Evolutionary conservation across 2,113 vertebrate genomes (phyloP).

Genomic region (Axis porcinus): DNA sequence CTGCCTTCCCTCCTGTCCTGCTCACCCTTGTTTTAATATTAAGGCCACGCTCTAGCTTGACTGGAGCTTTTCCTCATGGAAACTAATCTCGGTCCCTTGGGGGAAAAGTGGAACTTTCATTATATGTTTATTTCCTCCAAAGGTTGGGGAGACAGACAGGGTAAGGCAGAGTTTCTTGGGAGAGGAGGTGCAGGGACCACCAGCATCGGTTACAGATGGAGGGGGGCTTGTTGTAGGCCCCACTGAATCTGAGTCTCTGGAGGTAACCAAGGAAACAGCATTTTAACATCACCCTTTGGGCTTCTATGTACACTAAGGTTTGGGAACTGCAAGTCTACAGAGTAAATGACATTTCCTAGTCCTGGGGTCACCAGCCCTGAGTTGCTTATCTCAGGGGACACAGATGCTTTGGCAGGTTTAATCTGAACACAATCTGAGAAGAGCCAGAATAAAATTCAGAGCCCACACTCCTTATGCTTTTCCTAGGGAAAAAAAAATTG

Average conservation of each 20-base stretch:
- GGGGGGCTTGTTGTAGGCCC: no score
- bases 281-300: no score
- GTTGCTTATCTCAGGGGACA: background rate
- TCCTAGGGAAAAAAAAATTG: background rate
- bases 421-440: background rate
- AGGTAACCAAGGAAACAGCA: background rate
- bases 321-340: background rate
- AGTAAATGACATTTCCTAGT: background rate
- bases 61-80: background rate
- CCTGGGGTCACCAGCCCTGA: background rate
- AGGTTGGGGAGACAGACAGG: accelerated
- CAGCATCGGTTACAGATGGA: accelerated
- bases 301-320: background rate
- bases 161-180: background rate
- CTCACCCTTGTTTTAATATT: background rate
- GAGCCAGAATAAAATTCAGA: background rate
- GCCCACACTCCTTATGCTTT: conserved; percentile 37
- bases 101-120: background rate
- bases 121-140: background rate
- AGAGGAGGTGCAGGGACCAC: accelerated
- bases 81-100: background rate
- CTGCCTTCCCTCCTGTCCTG: background rate
- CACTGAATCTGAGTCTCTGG: background rate
- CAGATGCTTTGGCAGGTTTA: background rate
- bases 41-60: background rate